Evolutionary conservation across 2,797 vertebrate genomes (phyloP).

Genomic region (Argya squamiceps): DNA sequence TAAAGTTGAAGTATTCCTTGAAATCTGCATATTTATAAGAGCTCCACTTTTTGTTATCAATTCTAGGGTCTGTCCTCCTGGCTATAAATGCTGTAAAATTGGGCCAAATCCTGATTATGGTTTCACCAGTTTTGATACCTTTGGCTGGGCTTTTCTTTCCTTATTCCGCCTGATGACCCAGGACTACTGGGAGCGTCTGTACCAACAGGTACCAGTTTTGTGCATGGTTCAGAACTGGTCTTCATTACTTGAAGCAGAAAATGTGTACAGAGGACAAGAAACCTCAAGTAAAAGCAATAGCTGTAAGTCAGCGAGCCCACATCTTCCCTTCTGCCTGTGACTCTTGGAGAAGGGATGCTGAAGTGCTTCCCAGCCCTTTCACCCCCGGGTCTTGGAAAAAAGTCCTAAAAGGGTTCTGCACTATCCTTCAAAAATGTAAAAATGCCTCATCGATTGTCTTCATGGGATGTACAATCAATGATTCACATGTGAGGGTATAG

Average conservation of each 20-base stretch:
- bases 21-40: neutral
- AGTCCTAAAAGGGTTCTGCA: neutral
- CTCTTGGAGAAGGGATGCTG: neutral
- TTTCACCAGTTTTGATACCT: slow-evolving; percentile 96
- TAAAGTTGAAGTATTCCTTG: neutral
- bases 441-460: accelerated
- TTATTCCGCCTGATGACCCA: slow-evolving; percentile 98
- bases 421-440: neutral
- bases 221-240: neutral
- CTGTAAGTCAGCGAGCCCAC: accelerated
- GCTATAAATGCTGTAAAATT: slow-evolving; percentile 84
- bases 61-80: slow-evolving; percentile 86
- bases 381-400: neutral
- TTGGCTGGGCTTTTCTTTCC: slow-evolving; percentile 94
- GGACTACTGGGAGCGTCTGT: slow-evolving; percentile 97
- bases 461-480: accelerated
- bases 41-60: neutral
- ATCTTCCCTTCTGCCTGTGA: neutral
- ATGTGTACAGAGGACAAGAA: neutral
- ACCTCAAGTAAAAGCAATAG: neutral
- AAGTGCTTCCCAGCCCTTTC: neutral
- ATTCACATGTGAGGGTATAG: accelerated
- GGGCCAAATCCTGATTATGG: slow-evolving; percentile 90
- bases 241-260: neutral
- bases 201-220: slow-evolving; percentile 87